Percentiles rank a stretch among this genome's conserved stretches.
Conservation (phyloP, 2,888 invertebrate genomes). For the Oeneis ivallda region DNA sequence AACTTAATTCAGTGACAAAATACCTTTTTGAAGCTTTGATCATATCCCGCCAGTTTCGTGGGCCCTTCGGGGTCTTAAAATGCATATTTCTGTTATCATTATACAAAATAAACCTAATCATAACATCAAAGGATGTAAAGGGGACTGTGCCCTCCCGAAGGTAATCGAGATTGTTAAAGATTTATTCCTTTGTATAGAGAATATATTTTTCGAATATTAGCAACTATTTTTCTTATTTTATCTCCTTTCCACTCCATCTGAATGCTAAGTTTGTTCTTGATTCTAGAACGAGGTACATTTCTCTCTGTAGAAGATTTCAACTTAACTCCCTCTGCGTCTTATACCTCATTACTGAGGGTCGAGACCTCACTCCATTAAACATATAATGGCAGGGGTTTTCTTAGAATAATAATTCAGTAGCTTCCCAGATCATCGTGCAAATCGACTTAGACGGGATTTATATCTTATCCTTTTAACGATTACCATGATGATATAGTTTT, state of each 20-base stretch:
- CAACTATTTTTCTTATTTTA: background rate
- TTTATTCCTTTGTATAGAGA: conserved; percentile 31
- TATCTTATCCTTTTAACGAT: too few relatives aligned
- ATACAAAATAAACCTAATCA: conserved; percentile 63
- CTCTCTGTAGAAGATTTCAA: too few relatives aligned
- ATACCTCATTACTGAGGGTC: too few relatives aligned
- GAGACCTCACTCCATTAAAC: too few relatives aligned
- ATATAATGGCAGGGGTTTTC: too few relatives aligned
- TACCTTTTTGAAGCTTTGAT: conserved; percentile 40
- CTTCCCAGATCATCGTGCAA: too few relatives aligned
- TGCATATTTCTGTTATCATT: conserved; percentile 51
- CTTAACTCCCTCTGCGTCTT: too few relatives aligned
- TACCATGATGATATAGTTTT: too few relatives aligned
- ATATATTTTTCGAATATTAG: background rate
- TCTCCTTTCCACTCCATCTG: background rate
- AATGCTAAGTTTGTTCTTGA: too few relatives aligned
- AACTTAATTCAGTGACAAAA: conserved; percentile 40
- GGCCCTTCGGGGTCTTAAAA: conserved; percentile 34
- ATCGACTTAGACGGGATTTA: too few relatives aligned
- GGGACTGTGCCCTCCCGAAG: conserved; percentile 41
- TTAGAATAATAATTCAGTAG: too few relatives aligned
- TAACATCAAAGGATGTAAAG: conserved; percentile 52
- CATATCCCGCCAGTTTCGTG: conserved; percentile 31
- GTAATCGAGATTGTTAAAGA: conserved; percentile 43
- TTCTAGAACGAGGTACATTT: too few relatives aligned